These are phyloP conservation scores for Cantharis rustica DNA, from an alignment of 2,888 invertebrate species.

Conservation along the genomic window DNA sequence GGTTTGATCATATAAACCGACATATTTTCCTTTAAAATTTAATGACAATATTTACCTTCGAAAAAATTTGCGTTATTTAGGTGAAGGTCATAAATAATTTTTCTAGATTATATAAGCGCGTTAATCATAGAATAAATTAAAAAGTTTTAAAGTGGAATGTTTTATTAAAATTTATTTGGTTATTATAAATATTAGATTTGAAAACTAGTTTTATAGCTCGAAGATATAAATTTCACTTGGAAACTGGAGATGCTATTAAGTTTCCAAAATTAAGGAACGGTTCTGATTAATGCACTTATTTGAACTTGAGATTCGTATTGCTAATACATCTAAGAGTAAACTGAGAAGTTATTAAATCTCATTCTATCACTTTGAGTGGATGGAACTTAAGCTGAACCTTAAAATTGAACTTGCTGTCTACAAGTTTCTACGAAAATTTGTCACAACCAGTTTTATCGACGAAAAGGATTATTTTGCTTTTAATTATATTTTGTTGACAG, in stretches of 20 bases:
- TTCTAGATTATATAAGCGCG: neutral
- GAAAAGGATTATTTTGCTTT: neutral
- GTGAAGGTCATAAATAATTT: neutral
- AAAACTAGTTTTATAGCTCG: neutral
- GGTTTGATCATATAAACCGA: neutral
- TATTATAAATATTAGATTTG: neutral
- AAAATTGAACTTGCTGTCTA: neutral
- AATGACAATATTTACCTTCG: neutral
- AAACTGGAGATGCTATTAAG: conserved; percentile 5
- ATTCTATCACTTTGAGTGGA: conserved; percentile 4
- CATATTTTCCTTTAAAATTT: neutral
- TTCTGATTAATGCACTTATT: conserved; percentile 11
- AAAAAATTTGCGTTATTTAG: neutral
- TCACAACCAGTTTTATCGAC: neutral
- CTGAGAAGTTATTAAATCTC: conserved; percentile 10
- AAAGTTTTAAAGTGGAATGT: neutral
- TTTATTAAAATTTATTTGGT: neutral
- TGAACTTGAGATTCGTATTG: conserved; percentile 6
- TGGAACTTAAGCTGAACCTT: neutral
- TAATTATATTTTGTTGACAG: neutral
- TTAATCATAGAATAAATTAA: neutral
- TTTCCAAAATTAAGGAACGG: conserved; percentile 1
- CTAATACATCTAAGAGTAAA: conserved; percentile 8
- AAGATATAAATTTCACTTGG: neutral
- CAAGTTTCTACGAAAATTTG: neutral